Percentiles rank a stretch among this genome's conserved stretches.
phyloP scores from a whole-genome alignment of 23 tunicate species.

The Oikopleura dioica region DNA sequence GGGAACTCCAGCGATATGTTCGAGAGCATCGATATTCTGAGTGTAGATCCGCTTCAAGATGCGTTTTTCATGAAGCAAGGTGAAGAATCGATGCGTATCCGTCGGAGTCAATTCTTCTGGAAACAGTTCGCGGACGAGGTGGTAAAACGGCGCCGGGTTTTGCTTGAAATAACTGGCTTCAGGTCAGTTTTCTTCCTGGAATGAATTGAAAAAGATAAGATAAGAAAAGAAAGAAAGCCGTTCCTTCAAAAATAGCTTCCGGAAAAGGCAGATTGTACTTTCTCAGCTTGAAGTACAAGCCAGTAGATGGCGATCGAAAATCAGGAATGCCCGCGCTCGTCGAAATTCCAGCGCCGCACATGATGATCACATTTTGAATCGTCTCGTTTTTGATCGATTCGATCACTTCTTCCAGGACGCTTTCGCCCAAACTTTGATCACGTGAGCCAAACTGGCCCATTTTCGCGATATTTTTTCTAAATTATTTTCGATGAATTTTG shows the following conservation, averaged over 20 bases:
- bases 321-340: conserved; percentile 83
- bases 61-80: conserved; percentile 35
- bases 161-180: background rate
- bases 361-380: conserved; percentile 36
- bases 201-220: background rate
- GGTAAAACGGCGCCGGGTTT: no score
- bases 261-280: conserved; percentile 47
- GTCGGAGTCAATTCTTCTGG: conserved; percentile 66
- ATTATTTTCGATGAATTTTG: no score
- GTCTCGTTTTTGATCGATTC: no score
- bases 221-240: background rate
- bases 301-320: conserved; percentile 49
- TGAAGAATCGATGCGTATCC: conserved; percentile 35
- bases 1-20: conserved; percentile 34
- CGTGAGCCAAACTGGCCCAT: no score
- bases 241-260: conserved; percentile 39
- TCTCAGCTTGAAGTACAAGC: conserved; percentile 42
- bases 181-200: background rate
- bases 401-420: no score
- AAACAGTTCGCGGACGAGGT: no score
- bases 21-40: conserved; percentile 61
- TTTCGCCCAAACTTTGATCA: no score
- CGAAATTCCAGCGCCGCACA: conserved; percentile 86
- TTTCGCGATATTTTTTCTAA: no score
- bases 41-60: conserved; percentile 34